phyloP scores from a whole-genome alignment of 1,140 invertebrate species.

The Triops cancriformis region DNA sequence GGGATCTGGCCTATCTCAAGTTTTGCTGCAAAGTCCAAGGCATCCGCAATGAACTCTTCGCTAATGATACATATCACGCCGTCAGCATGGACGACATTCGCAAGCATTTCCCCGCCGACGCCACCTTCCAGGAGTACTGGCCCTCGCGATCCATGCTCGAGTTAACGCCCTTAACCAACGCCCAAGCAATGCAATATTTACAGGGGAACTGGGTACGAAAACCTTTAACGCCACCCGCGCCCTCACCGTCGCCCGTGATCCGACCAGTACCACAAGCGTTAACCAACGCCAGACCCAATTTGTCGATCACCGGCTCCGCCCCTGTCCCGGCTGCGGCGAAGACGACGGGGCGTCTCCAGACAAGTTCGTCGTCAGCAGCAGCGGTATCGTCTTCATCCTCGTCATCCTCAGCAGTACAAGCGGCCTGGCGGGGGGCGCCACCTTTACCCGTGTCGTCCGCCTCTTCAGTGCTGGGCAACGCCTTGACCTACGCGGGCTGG shows the following conservation, averaged over 20 bases:
- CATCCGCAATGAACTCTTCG: constrained; percentile 80
- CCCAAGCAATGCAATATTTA: constrained; percentile 24
- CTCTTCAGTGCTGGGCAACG: not conserved
- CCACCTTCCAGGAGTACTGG: constrained; percentile 84
- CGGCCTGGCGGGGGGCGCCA: not conserved
- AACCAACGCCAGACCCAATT: constrained; percentile 21
- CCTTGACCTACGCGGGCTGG: not conserved
- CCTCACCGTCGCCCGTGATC: constrained; percentile 22
- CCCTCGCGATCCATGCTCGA: constrained; percentile 46
- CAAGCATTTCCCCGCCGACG: constrained; percentile 78
- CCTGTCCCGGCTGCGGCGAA: not conserved
- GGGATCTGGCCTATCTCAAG: constrained; percentile 85
- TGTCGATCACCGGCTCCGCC: constrained; percentile 15
- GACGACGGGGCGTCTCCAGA: not conserved
- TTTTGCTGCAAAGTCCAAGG: constrained; percentile 91
- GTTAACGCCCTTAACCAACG: constrained; percentile 25
- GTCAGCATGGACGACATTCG: constrained; percentile 82
- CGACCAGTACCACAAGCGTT: constrained; percentile 26
- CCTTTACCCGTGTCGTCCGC: not conserved
- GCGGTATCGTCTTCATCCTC: not conserved
- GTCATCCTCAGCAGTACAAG: not conserved
- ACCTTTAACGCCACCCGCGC: constrained; percentile 23
- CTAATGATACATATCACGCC: constrained; percentile 76
- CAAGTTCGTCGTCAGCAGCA: not conserved
- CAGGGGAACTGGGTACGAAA: constrained; percentile 28